Conservation (phyloP, 2,888 invertebrate genomes). For the Empis livida region DNA sequence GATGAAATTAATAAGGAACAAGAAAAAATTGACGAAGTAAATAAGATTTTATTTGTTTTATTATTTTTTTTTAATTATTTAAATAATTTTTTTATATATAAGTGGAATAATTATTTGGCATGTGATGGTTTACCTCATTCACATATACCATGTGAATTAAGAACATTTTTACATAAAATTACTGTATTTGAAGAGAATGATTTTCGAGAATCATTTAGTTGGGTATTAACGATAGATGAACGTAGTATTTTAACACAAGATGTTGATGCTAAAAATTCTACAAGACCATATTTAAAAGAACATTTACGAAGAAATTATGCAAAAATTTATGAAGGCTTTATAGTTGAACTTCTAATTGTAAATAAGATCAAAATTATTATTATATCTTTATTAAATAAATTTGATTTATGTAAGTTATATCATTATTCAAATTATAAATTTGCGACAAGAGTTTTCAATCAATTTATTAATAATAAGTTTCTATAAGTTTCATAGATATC, state of each 20-base stretch:
- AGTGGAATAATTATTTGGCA: conserved; percentile 22
- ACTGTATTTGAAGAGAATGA: conserved; percentile 15
- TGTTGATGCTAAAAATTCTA: conserved; percentile 18
- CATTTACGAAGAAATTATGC: conserved; percentile 15
- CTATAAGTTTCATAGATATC: too few species aligned
- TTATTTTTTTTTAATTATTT: not conserved
- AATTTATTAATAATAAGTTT: too few species aligned
- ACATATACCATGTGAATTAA: conserved; percentile 19
- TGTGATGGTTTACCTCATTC: conserved; percentile 25
- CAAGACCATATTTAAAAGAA: conserved; percentile 11
- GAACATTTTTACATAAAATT: conserved; percentile 19
- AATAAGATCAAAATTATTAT: too few species aligned
- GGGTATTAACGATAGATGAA: conserved; percentile 23
- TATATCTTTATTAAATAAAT: not conserved
- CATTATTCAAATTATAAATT: too few species aligned
- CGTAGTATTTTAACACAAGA: conserved; percentile 22
- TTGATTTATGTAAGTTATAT: too few species aligned
- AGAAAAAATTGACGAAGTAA: not conserved
- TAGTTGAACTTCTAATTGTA: conserved; percentile 16
- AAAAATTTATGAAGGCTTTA: conserved; percentile 14
- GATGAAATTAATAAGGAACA: not conserved
- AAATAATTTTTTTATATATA: not conserved
- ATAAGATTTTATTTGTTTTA: too few species aligned
- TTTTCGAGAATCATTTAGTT: conserved; percentile 16
- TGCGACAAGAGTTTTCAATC: too few species aligned